Evolutionary conservation across 2,888 invertebrate species (phyloP).

Genomic region (Scrobipalpa costella): DNA sequence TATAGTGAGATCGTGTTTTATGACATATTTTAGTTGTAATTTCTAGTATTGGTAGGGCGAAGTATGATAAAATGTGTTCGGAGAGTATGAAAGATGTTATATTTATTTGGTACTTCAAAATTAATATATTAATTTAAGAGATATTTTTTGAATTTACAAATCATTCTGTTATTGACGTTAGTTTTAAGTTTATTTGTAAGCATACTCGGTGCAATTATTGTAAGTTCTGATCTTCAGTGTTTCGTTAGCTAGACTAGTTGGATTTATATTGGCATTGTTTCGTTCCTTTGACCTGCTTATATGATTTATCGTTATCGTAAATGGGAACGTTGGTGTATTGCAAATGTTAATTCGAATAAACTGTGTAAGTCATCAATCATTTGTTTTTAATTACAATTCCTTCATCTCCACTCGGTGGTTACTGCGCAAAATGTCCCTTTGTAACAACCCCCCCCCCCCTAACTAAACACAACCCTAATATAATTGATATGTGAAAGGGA

Average conservation of each 20-base stretch:
- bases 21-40: constrained; percentile 51
- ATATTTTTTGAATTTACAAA: constrained; percentile 47
- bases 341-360: constrained; percentile 69
- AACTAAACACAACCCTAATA: too few relatives aligned
- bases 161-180: constrained; percentile 48
- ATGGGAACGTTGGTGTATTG: constrained; percentile 52
- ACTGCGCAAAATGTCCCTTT: too few relatives aligned
- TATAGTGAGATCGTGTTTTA: constrained; percentile 59
- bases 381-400: constrained; percentile 42
- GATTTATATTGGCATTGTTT: constrained; percentile 44
- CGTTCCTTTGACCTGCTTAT: constrained; percentile 52
- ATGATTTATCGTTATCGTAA: constrained; percentile 47
- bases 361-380: constrained; percentile 46
- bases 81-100: constrained; percentile 42
- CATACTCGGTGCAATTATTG: constrained; percentile 74
- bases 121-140: constrained; percentile 60
- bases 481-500: too few relatives aligned
- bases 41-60: constrained; percentile 54
- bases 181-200: constrained; percentile 55
- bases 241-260: constrained; percentile 49
- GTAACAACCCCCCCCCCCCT: too few relatives aligned
- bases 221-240: constrained; percentile 57
- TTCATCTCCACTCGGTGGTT: not conserved
- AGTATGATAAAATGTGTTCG: constrained; percentile 40
- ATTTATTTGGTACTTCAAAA: constrained; percentile 65